A percentile compares a stretch with the other conserved stretches of the same genome.
Evolutionary conservation across 2,888 invertebrate species (phyloP).

Genomic region (Netelia inedita): DNA sequence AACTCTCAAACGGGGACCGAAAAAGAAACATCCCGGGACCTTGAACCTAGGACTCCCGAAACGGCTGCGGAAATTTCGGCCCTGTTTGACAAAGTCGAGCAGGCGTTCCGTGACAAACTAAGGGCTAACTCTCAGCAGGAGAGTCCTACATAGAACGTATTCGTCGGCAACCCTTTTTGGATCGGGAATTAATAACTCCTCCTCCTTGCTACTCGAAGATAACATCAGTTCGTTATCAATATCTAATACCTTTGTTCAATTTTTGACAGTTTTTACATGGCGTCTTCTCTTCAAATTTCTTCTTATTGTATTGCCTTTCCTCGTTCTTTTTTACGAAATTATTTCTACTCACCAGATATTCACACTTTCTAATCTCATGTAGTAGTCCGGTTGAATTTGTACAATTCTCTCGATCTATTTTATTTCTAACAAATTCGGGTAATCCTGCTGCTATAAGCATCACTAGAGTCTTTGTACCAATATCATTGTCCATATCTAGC

Average conservation of each 20-base stretch:
- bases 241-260: not conserved
- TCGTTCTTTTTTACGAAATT: not conserved
- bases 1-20: no score
- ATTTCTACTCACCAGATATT: slow-evolving; percentile 52
- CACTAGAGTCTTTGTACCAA: slow-evolving; percentile 65
- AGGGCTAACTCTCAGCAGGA: no score
- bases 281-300: not conserved
- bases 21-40: no score
- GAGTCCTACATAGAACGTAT: no score
- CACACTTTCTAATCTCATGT: slow-evolving; percentile 59
- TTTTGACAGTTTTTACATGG: not conserved
- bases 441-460: slow-evolving; percentile 69
- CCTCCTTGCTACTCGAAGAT: no score
- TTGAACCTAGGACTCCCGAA: no score
- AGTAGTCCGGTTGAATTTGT: slow-evolving; percentile 37
- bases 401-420: slow-evolving; percentile 66
- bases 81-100: no score
- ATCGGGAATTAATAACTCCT: no score
- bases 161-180: no score
- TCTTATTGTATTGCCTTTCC: not conserved
- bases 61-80: no score
- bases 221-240: no score
- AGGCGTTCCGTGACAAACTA: no score
- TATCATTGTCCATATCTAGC: slow-evolving; percentile 70
- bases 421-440: slow-evolving; percentile 72